Percentiles rank a stretch among this genome's conserved stretches.
These are phyloP conservation scores for Hephaestus fuliginosus DNA, from an alignment of 2,797 vertebrate genomes.

Conservation along the genomic window DNA sequence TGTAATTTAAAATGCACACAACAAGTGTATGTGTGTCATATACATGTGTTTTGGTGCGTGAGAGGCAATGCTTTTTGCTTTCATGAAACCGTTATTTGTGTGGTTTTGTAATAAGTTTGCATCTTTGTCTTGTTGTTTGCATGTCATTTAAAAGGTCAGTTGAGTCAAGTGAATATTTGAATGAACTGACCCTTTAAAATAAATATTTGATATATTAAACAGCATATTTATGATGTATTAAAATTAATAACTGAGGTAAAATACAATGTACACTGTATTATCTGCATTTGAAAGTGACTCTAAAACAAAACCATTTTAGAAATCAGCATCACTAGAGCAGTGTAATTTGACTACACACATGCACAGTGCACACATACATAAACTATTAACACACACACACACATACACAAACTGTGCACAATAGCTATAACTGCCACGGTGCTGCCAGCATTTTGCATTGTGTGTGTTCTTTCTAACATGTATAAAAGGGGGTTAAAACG, in stretches of 20 bases:
- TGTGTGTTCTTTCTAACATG: constrained; percentile 83
- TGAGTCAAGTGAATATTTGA: neutral
- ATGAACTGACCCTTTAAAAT: constrained; percentile 3
- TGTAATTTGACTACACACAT: constrained; percentile 35
- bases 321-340: neutral
- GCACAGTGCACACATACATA: constrained; percentile 36
- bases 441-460: constrained; percentile 82
- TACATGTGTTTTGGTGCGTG: neutral
- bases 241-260: neutral
- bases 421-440: constrained; percentile 73
- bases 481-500: constrained; percentile 80
- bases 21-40: neutral
- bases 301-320: constrained; percentile 48
- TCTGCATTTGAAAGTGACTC: constrained; percentile 4
- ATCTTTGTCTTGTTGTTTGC: neutral
- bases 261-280: neutral
- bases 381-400: constrained; percentile 42
- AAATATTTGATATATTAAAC: neutral
- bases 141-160: constrained; percentile 9
- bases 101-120: neutral
- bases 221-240: neutral
- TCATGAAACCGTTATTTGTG: constrained; percentile 26
- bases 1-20: constrained; percentile 52
- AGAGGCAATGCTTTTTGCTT: constrained; percentile 15
- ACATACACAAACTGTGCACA: constrained; percentile 63